Evolutionary conservation across 2,113 vertebrate species (phyloP), one percentile per base, ranked within the genome.

Genomic region (Chaetops frenatus): DNA sequence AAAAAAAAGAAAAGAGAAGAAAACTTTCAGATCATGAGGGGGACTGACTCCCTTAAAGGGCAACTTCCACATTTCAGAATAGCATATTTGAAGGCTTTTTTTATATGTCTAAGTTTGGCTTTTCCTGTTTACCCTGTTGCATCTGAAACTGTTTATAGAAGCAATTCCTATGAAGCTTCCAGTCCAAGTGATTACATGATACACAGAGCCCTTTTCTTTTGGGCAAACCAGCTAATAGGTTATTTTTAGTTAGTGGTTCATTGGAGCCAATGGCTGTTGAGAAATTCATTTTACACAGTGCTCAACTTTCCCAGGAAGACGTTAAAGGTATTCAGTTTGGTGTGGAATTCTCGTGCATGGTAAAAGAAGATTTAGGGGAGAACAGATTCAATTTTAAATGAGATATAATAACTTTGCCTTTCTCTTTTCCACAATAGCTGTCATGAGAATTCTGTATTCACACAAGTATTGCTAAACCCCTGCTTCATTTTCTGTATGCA

Each of bases 41-140:
- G 31, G 57, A 28, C 1, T 10, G 5, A 6, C 35, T 94, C 12
- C 33, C 65, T n/a, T 53, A 25, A 81, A 89, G 81, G 67, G 42
- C 0, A 0, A 50, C 61, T 87, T 65, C 83, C 90, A 40, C 27
- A 8, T 51, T 85, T 91, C 76, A 79, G 81, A 93, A 54, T 73
- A 90, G 61, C 12, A 50, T 50, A 58, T 81, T 84, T 86, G 74
- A 85, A 57, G 45, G 4, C 36, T 92, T 85, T 91, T 91, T 95
- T 95, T 74, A 7, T 83, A 70, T 33, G 48, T 71, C 91, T 95
- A 94, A 96, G 76, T 96, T 97, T 93, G 91, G 92, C 92, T 94
- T 93, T 95, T 97, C 95, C 96, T 96, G 88, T 95, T 97, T 96
- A 94, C 92, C 71, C 92, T 86, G 31, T 96, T 91, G 92, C 92